Evolutionary conservation across 2,888 invertebrate genomes (phyloP), one percentile per base, ranked within the genome.

Genomic region (Spisula subtruncata): DNA sequence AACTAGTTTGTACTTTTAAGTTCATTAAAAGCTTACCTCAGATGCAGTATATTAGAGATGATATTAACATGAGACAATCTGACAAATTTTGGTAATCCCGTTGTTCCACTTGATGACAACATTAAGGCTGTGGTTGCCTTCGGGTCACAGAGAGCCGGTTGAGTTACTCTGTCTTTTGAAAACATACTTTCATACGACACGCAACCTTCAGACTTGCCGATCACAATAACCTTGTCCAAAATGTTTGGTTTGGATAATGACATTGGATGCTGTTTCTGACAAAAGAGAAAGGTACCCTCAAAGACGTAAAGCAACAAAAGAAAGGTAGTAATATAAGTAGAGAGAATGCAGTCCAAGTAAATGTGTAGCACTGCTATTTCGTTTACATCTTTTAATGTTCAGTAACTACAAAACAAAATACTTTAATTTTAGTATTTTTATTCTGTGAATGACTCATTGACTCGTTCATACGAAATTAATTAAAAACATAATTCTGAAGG

Each of bases 81-180:
- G 4, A 92, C 90, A 56, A 80, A 81, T 71, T 92, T 92, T 14
- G 92, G 87, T 1, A 87, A 51, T 4, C 92, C 92, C 4, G 89
- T 87, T 16, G 92, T 92, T 14, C 92, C 92, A 32, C 92, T 89
- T 14, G 92, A 92, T 1, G 90, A 90, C 48, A 92, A 48, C 16
- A 89, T 82, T 25, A 90, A 60, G 54, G 89, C 83, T n/a, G 85
- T 79, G 4, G 85, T 80, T 25, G 83, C 85, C 29, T 12, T 75
- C 10, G 90, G 89, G 46, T 92, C 81, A 48, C 81, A 48, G 35
- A 83, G 35, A 2, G 71, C 75, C 16, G 88, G 48, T 32, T 51
- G n/a, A 0, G 87, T 91, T 6, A 91, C 81, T 75, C 81, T 87
- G 14, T 20, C 85, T 25, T 14, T 82, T 14, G 80, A 82, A 16